Evolutionary conservation across 2,797 vertebrate genomes (phyloP), one percentile per base, ranked within the genome.

Genomic region (Lepus oiostolus): DNA sequence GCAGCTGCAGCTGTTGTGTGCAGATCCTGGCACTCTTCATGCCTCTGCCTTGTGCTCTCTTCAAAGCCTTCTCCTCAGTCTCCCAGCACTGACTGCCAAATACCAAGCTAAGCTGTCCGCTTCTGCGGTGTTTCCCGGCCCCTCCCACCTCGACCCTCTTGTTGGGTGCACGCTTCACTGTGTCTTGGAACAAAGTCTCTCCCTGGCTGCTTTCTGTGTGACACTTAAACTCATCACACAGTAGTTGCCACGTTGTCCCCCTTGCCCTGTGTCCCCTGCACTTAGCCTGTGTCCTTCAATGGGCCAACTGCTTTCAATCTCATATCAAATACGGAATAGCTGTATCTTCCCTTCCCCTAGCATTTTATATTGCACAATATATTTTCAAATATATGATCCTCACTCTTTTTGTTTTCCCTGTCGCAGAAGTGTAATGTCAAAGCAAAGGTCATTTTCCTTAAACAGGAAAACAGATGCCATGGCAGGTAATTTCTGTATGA

Each of bases 1-100:
- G 85, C 97, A 97, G 95, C 96, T 97, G 95, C 47, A 80, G 89
- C 91, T 96, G 82, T 72, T 93, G 76, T 94, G 95, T 96, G 87
- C 85, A 81, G 95, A 90, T 68, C 68, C 71, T 85, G 93, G 92
- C 80, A 75, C 77, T 96, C 80, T 93, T 96, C 93, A 70, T 85
- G 77, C 80, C 54, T 82, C 70, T 68, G 84, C 70, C 81, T 96
- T 2, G 0, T 80, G 76, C 52, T 88, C 85, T 87, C 93, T 92
- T 91, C 81, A 93, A 77, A 96, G 81, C n/a, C 38, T 93, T 94
- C 54, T 95, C 94, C 90, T 84, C 85, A 91, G 82, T 83, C 85
- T 60, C 85, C 89, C 95, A 50, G 62, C 62, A 26, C 82, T 77
- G 87, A 96, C 52, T 95, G 91, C 93, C 95, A 95, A 94, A 93